phyloP scores from a whole-genome alignment of 2,888 invertebrate species.

The Gortyna flavago region DNA sequence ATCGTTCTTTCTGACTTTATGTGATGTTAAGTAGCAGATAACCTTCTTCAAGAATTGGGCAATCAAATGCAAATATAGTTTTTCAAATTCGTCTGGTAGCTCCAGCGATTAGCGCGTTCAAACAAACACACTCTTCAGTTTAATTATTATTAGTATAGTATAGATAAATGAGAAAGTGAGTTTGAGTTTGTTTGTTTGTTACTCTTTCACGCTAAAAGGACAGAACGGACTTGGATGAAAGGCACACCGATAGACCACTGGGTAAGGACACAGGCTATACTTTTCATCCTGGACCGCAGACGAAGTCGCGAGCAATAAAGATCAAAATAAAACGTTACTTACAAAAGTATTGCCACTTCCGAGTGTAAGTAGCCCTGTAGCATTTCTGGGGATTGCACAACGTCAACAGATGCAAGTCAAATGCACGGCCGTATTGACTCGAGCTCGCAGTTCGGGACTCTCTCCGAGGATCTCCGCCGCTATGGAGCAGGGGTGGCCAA shows the following conservation, averaged over 20 bases:
- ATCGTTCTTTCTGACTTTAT: too few species aligned
- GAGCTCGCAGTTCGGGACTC: slow-evolving; percentile 15
- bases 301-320: neutral
- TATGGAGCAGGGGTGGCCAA: slow-evolving; percentile 24
- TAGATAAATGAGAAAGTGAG: neutral
- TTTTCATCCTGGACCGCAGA: neutral
- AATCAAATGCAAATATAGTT: neutral
- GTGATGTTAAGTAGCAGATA: neutral
- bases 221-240: neutral
- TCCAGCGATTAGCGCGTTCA: too few species aligned
- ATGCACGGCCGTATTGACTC: slow-evolving; percentile 59
- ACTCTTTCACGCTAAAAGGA: neutral
- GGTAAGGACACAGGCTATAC: neutral
- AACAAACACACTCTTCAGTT: neutral
- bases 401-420: slow-evolving; percentile 71
- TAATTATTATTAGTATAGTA: neutral
- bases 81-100: neutral
- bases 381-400: slow-evolving; percentile 41
- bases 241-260: neutral
- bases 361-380: slow-evolving; percentile 18
- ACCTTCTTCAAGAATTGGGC: neutral
- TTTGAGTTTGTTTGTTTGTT: too few species aligned
- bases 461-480: slow-evolving; percentile 15
- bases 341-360: neutral
- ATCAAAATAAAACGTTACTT: neutral